A percentile compares a stretch with the other conserved stretches of the same genome.
phyloP scores from a whole-genome alignment of 2,113 vertebrate genomes.

The Sigmodon hispidus region DNA sequence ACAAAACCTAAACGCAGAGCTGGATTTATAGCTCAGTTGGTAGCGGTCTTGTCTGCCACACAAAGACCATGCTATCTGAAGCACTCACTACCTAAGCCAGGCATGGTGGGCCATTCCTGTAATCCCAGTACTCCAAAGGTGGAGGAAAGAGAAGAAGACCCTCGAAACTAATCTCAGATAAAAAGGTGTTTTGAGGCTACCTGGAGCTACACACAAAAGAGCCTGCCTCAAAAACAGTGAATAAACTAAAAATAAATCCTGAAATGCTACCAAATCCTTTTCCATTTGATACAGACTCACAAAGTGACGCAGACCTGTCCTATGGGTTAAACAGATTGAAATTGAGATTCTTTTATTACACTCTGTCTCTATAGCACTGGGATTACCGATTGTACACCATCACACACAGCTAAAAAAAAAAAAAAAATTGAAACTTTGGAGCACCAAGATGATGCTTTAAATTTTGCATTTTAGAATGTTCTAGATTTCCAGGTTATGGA shows the following conservation, averaged over 20 bases:
- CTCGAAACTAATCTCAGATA: not conserved
- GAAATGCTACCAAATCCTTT: not conserved
- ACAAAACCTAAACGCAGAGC: not conserved
- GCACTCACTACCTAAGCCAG: not conserved
- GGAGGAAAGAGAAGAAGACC: not conserved
- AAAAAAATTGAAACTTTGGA: not conserved
- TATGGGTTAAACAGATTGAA: too few species aligned
- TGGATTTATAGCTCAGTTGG: not conserved
- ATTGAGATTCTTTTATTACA: not conserved
- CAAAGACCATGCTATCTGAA: too few species aligned
- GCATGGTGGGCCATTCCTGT: not conserved
- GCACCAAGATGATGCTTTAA: not conserved
- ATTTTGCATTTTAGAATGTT: not conserved
- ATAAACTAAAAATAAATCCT: not conserved
- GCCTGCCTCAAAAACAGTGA: not conserved
- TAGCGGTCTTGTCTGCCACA: not conserved
- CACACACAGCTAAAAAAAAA: not conserved
- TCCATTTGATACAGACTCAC: not conserved
- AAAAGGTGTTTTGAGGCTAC: not conserved
- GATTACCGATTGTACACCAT: not conserved
- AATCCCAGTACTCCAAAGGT: not conserved
- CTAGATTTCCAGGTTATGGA: not conserved
- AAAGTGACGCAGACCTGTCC: too few species aligned
- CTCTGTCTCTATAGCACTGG: not conserved
- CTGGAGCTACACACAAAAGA: not conserved